A percentile compares a stretch with the other conserved stretches of the same genome.
Evolutionary conservation across 2,113 vertebrate species (phyloP).

Genomic region (Leucoraja erinaceus): DNA sequence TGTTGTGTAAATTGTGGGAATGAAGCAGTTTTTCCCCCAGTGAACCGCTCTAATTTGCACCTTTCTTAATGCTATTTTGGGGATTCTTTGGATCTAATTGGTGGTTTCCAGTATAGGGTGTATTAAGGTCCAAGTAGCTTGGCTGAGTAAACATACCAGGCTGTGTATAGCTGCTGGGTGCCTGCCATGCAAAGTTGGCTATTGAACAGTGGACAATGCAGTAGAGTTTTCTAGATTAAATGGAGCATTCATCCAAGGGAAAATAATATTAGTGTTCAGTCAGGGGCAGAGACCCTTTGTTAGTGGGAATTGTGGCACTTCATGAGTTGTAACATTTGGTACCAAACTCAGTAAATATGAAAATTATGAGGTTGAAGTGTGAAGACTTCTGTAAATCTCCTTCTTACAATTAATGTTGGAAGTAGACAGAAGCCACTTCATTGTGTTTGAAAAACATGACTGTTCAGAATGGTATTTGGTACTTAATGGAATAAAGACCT

Average conservation of each 20-base stretch:
- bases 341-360: constrained; percentile 12
- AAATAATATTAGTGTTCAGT: background rate
- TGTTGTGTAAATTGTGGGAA: background rate
- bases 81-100: background rate
- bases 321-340: background rate
- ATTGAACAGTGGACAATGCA: constrained; percentile 23
- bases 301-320: background rate
- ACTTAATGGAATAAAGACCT: background rate
- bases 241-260: background rate
- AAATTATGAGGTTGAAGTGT: background rate
- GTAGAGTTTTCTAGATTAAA: background rate
- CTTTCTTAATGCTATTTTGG: background rate
- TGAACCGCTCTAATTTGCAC: background rate
- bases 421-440: background rate
- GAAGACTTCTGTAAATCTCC: background rate
- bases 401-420: background rate
- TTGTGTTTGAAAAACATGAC: background rate
- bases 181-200: background rate
- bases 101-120: background rate
- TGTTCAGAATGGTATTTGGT: background rate
- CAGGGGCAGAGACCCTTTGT: background rate
- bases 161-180: background rate
- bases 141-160: background rate
- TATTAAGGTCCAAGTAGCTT: background rate
- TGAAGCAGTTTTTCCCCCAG: background rate